These are phyloP conservation scores for Lasioglossum malachurum DNA, from an alignment of 2,888 invertebrate genomes.

Conservation along the genomic window DNA sequence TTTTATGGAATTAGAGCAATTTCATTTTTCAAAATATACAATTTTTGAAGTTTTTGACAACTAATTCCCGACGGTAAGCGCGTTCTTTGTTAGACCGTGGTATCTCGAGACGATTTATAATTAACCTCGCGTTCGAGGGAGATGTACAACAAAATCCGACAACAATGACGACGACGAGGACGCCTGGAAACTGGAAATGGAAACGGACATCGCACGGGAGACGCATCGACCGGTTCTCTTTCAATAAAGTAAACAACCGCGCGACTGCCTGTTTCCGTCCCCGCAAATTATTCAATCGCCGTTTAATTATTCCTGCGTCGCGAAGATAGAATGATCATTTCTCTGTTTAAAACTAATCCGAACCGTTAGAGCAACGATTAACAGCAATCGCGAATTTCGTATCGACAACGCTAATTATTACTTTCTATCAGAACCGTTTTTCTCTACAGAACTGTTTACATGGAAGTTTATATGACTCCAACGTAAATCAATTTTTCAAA, in stretches of 20 bases:
- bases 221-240: slow-evolving; percentile 9
- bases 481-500: too few relatives aligned
- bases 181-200: neutral
- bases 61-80: slow-evolving; percentile 1
- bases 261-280: neutral
- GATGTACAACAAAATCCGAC: slow-evolving; percentile 6
- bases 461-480: too few relatives aligned
- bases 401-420: neutral
- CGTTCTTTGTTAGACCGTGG: slow-evolving; percentile 27
- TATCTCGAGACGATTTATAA: slow-evolving; percentile 33
- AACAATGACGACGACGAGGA: neutral
- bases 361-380: neutral
- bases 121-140: slow-evolving; percentile 15
- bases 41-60: neutral
- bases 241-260: slow-evolving; percentile 13
- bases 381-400: too few relatives aligned
- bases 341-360: neutral
- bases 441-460: too few relatives aligned
- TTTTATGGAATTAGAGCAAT: neutral
- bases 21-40: neutral
- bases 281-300: neutral
- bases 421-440: neutral
- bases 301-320: neutral
- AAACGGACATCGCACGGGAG: slow-evolving; percentile 25
- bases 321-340: neutral